Percentiles rank a stretch among this genome's conserved stretches.
Evolutionary conservation across 2,113 vertebrate species (phyloP).

Genomic region (Oxygymnocypris stewartii): DNA sequence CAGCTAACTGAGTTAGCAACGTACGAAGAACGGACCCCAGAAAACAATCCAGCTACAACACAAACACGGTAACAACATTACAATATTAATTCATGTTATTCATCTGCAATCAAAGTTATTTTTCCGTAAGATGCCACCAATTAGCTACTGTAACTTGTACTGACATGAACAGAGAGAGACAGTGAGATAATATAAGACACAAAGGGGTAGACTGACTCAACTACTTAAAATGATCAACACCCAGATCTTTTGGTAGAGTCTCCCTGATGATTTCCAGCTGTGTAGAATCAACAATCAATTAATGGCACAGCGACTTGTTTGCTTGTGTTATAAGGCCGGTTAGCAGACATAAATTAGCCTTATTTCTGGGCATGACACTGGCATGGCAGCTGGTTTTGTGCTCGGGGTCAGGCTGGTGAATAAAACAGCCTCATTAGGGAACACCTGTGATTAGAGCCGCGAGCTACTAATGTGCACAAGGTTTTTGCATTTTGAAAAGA

Average conservation of each 20-base stretch:
- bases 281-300: constrained; percentile 53
- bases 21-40: too few species aligned
- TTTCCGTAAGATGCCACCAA: not conserved
- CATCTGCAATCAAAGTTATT: not conserved
- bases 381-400: constrained; percentile 41
- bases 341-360: constrained; percentile 38
- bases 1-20: too few species aligned
- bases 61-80: too few species aligned
- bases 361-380: constrained; percentile 44
- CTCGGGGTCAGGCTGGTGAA: constrained; percentile 50
- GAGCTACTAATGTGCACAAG: constrained; percentile 42
- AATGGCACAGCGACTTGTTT: constrained; percentile 43
- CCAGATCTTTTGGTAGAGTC: not conserved
- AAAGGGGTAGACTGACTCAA: not conserved
- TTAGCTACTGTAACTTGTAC: not conserved
- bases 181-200: not conserved
- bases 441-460: constrained; percentile 55
- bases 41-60: too few species aligned
- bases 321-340: constrained; percentile 48
- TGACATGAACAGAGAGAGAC: not conserved
- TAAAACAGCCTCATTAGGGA: constrained; percentile 58
- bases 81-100: not conserved
- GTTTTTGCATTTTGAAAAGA: constrained; percentile 32
- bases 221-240: not conserved
- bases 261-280: constrained; percentile 32